These are phyloP conservation scores for Stenoptilia bipunctidactyla DNA, from an alignment of 2,888 invertebrate genomes.

Conservation along the genomic window DNA sequence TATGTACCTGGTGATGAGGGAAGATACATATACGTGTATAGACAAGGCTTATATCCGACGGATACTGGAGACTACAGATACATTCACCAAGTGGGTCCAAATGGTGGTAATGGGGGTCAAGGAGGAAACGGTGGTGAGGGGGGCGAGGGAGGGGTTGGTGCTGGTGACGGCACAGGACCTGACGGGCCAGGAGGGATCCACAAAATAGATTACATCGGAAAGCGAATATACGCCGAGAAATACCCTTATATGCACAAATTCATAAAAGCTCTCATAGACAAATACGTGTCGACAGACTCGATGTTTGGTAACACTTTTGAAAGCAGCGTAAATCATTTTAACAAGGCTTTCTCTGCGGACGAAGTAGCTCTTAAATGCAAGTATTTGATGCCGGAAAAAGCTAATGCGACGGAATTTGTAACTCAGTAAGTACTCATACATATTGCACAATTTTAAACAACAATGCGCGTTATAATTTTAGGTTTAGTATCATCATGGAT, in stretches of 20 bases:
- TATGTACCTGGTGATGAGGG: conserved; percentile 68
- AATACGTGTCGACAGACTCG: conserved; percentile 40
- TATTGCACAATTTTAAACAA: no score
- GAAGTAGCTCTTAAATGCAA: conserved; percentile 46
- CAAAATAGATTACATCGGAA: conserved; percentile 40
- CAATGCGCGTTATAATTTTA: no score
- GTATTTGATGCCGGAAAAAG: conserved; percentile 24
- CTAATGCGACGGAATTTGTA: conserved; percentile 26
- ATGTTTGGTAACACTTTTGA: conserved; percentile 32
- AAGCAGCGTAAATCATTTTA: conserved; percentile 32
- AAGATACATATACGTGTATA: conserved; percentile 57
- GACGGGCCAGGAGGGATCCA: conserved; percentile 23
- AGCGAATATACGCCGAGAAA: conserved; percentile 40
- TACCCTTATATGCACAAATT: conserved; percentile 48
- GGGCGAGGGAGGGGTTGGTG: conserved; percentile 27
- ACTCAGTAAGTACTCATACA: conserved; percentile 45
- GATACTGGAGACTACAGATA: conserved; percentile 65
- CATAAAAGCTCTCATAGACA: conserved; percentile 37
- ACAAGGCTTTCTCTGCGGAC: conserved; percentile 34
- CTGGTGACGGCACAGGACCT: conserved; percentile 31
- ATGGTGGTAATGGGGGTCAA: conserved; percentile 33
- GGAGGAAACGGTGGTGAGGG: conserved; percentile 29
- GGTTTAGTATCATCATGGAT: no score
- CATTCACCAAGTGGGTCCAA: conserved; percentile 47
- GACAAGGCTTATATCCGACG: conserved; percentile 37